Conservation (phyloP, 2,888 invertebrate species). For the Xestia xanthographa region DNA sequence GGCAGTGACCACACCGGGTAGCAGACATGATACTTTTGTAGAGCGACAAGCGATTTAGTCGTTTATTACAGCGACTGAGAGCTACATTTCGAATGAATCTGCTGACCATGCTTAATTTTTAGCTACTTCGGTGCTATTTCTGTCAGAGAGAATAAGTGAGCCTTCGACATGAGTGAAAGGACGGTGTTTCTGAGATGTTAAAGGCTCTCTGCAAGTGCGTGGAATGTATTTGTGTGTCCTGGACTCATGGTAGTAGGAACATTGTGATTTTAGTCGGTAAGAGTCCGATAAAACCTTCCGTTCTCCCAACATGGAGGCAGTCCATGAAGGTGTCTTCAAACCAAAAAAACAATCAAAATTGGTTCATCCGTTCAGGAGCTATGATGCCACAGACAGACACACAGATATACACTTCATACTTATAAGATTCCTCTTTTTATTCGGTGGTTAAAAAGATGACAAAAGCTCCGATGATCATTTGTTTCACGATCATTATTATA, state of each 20-base stretch:
- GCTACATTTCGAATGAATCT: neutral
- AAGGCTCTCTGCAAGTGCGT: neutral
- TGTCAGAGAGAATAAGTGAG: neutral
- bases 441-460: neutral
- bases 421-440: too few relatives aligned
- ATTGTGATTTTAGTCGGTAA: too few relatives aligned
- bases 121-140: neutral
- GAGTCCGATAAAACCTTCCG: too few relatives aligned
- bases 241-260: neutral
- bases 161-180: neutral
- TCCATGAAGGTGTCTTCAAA: neutral
- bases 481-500: neutral
- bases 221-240: neutral
- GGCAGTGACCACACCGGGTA: neutral
- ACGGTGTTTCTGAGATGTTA: neutral
- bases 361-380: too few relatives aligned
- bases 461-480: neutral
- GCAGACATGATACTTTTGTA: neutral
- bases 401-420: too few relatives aligned
- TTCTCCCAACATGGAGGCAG: neutral
- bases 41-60: neutral
- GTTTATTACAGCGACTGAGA: neutral
- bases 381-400: too few relatives aligned
- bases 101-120: neutral
- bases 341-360: neutral